A percentile compares a stretch with the other conserved stretches of the same genome.
phyloP scores from a whole-genome alignment of 1,140 invertebrate genomes.

The Cheumatopsyche charites region DNA sequence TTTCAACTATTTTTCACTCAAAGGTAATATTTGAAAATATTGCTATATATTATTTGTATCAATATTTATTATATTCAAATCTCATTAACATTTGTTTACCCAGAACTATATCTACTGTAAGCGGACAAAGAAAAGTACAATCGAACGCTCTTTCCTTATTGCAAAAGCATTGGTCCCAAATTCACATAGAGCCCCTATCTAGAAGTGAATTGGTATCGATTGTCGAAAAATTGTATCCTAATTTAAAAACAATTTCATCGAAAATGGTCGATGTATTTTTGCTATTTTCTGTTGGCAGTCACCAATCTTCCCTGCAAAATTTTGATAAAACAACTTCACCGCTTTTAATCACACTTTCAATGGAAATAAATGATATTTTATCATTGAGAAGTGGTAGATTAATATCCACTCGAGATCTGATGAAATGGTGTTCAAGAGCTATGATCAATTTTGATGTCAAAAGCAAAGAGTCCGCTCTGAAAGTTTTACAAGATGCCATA shows the following conservation, averaged over 20 bases:
- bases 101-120: constrained; percentile 65
- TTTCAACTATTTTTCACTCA: constrained; percentile 94
- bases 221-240: constrained; percentile 72
- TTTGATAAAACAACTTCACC: constrained; percentile 51
- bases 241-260: constrained; percentile 74
- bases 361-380: constrained; percentile 38
- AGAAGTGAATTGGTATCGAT: constrained; percentile 73
- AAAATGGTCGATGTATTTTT: constrained; percentile 86
- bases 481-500: constrained; percentile 87
- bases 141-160: constrained; percentile 69
- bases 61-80: constrained; percentile 7
- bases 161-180: constrained; percentile 82
- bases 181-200: constrained; percentile 82
- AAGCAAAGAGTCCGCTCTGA: constrained; percentile 74
- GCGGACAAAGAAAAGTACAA: constrained; percentile 68
- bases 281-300: constrained; percentile 75
- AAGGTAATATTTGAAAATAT: constrained; percentile 62
- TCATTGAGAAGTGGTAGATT: constrained; percentile 65
- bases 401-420: constrained; percentile 85
- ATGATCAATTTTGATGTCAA: constrained; percentile 75
- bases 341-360: constrained; percentile 50
- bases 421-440: constrained; percentile 89
- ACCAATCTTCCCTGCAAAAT: constrained; percentile 60
- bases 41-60: constrained; percentile 1
- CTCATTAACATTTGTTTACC: constrained; percentile 51